Evolutionary conservation across 2,797 vertebrate genomes (phyloP).

Genomic region (Setipinna tenuifilis): DNA sequence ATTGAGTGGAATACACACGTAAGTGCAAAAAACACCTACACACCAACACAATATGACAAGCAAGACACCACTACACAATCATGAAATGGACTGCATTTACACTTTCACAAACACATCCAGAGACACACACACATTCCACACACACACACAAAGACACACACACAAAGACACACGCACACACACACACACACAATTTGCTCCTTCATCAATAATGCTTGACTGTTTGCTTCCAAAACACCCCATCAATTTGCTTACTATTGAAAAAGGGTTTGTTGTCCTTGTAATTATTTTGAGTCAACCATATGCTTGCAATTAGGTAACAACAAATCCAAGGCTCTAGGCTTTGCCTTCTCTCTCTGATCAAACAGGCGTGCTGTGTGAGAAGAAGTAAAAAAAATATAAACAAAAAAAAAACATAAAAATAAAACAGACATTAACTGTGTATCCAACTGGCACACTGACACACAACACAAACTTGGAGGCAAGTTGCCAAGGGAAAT

Average conservation of each 20-base stretch:
- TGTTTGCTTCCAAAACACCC: constrained; percentile 15
- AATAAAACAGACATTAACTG: constrained; percentile 4
- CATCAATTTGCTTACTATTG: constrained; percentile 18
- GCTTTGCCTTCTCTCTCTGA: constrained; percentile 12
- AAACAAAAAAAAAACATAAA: background rate
- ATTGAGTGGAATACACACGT: background rate
- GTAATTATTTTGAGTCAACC: constrained; percentile 24
- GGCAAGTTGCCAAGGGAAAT: background rate
- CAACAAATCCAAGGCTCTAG: constrained; percentile 13
- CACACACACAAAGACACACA: background rate
- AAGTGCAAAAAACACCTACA: background rate
- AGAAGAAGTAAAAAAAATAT: background rate
- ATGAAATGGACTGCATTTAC: background rate
- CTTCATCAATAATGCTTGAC: constrained; percentile 11
- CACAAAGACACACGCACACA: background rate
- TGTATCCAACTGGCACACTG: background rate
- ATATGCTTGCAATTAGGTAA: constrained; percentile 25
- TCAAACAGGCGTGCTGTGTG: background rate
- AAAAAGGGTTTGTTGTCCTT: background rate
- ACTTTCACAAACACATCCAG: background rate
- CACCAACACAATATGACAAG: background rate
- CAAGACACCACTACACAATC: background rate
- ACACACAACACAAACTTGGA: background rate
- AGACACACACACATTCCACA: background rate
- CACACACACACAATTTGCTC: constrained; percentile 44